phyloP scores from a whole-genome alignment of 2,797 vertebrate genomes.

The Lepilemur ruficaudatus region DNA sequence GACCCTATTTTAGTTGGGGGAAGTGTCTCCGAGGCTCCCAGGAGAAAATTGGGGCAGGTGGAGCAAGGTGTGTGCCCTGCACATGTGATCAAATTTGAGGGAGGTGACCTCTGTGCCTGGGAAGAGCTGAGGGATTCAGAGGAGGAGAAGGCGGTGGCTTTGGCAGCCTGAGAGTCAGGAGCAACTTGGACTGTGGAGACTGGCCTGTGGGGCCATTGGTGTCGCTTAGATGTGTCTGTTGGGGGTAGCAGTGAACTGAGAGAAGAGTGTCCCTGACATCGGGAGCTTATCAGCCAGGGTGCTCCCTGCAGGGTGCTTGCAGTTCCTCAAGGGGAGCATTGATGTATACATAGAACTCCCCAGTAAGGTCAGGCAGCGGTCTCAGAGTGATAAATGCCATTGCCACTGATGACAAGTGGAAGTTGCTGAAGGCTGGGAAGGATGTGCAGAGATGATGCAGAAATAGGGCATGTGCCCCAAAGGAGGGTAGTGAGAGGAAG shows the following conservation, averaged over 20 bases:
- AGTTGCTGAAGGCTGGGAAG: background rate
- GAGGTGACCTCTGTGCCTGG: background rate
- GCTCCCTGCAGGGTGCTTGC: background rate
- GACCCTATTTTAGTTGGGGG: background rate
- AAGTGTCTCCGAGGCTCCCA: background rate
- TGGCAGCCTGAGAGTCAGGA: background rate
- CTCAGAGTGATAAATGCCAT: background rate
- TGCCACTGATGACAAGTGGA: background rate
- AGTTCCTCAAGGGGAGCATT: background rate
- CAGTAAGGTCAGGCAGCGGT: background rate
- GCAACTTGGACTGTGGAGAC: background rate
- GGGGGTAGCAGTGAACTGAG: background rate
- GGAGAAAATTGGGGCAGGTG: background rate
- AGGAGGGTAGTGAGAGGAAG: background rate
- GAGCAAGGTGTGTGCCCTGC: background rate
- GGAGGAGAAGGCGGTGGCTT: background rate
- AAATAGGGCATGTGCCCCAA: background rate
- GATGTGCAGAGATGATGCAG: background rate
- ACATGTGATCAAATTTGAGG: background rate
- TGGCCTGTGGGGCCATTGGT: background rate
- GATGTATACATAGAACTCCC: background rate
- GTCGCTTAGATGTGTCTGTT: background rate
- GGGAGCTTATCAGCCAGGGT: background rate
- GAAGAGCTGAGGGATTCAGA: background rate
- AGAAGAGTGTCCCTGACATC: background rate